Evolutionary conservation across 1,140 invertebrate genomes (phyloP).

Genomic region (Conus ventricosus): DNA sequence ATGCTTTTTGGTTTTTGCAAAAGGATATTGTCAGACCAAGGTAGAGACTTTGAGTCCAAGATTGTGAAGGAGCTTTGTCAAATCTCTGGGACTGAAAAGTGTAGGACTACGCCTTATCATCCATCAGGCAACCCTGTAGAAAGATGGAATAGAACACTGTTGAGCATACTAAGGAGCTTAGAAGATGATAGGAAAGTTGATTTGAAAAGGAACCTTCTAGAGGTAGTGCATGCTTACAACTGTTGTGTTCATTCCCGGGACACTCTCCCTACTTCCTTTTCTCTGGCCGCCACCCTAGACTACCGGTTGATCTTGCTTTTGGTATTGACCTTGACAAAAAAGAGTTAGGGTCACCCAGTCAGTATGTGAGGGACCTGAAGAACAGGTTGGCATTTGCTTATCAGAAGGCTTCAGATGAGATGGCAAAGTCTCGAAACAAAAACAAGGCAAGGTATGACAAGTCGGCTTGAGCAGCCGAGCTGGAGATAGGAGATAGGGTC

Average conservation of each 20-base stretch:
- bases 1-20: slow-evolving; percentile 1
- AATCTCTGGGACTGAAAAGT: slow-evolving; percentile 32
- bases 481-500: neutral
- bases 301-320: slow-evolving; percentile 43
- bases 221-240: slow-evolving; percentile 26
- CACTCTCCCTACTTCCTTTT: slow-evolving; percentile 16
- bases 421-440: neutral
- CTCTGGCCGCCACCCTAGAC: neutral
- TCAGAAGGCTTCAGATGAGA: neutral
- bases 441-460: slow-evolving; percentile 1
- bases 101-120: slow-evolving; percentile 31
- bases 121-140: too few relatives aligned
- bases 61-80: slow-evolving; percentile 47
- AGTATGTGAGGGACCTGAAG: neutral
- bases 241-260: slow-evolving; percentile 29
- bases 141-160: slow-evolving; percentile 34
- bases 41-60: slow-evolving; percentile 17
- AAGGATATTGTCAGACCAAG: neutral
- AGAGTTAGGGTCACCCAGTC: neutral
- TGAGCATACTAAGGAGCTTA: slow-evolving; percentile 40
- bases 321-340: neutral
- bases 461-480: neutral
- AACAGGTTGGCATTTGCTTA: neutral
- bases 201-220: neutral
- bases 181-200: slow-evolving; percentile 34